phyloP scores from a whole-genome alignment of 2,888 invertebrate genomes.

The Drosophila merina region DNA sequence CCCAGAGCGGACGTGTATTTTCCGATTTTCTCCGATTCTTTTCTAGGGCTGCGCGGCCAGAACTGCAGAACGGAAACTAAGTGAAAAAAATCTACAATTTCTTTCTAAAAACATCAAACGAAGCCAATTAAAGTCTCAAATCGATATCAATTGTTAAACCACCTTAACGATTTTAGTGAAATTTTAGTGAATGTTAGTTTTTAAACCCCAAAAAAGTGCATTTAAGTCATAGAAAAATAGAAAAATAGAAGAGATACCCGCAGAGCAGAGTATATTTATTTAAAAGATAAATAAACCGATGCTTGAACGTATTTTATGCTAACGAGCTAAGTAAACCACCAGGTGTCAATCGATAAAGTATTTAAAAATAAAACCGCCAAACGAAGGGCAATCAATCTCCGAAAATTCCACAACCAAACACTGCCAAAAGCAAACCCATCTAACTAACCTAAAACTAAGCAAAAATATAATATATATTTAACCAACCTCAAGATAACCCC shows the following conservation, averaged over 20 bases:
- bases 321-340: slow-evolving; percentile 6
- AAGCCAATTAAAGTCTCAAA: slow-evolving; percentile 42
- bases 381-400: slow-evolving; percentile 32
- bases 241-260: neutral
- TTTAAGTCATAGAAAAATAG: slow-evolving; percentile 19
- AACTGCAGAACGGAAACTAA: slow-evolving; percentile 51
- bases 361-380: slow-evolving; percentile 39
- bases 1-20: slow-evolving; percentile 78
- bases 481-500: slow-evolving; percentile 14
- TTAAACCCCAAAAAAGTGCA: slow-evolving; percentile 24
- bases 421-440: slow-evolving; percentile 36
- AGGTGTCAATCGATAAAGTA: slow-evolving; percentile 35
- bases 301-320: slow-evolving; percentile 5
- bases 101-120: slow-evolving; percentile 14
- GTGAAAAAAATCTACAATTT: slow-evolving; percentile 15
- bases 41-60: slow-evolving; percentile 22
- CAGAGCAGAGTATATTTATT: neutral
- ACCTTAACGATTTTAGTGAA: neutral
- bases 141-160: slow-evolving; percentile 23
- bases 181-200: slow-evolving; percentile 15
- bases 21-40: slow-evolving; percentile 22
- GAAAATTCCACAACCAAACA: slow-evolving; percentile 18
- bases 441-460: neutral
- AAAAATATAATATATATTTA: slow-evolving; percentile 1
- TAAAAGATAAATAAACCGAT: slow-evolving; percentile 13